Evolutionary conservation across 1,140 invertebrate species (phyloP).

Genomic region (Bombus sibiricus): DNA sequence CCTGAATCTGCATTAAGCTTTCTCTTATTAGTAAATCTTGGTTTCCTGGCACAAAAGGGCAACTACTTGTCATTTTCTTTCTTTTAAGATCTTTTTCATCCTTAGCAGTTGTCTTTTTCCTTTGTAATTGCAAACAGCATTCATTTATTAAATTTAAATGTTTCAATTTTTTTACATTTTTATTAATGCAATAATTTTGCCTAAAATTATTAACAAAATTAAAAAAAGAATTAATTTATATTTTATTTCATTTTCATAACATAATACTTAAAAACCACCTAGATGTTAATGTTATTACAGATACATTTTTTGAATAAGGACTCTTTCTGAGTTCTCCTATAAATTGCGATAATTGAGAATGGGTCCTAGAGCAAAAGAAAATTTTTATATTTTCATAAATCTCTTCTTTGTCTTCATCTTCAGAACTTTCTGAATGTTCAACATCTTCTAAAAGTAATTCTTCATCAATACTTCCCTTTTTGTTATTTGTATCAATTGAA

Average conservation of each 20-base stretch:
- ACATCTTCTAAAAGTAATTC: slow-evolving; percentile 69
- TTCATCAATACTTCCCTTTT: slow-evolving; percentile 78
- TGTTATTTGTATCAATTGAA: slow-evolving; percentile 45
- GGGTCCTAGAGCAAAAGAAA: slow-evolving; percentile 97
- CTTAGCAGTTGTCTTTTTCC: slow-evolving; percentile 84
- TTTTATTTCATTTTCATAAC: slow-evolving; percentile 31
- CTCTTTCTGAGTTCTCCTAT: slow-evolving; percentile 95
- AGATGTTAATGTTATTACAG: slow-evolving; percentile 95
- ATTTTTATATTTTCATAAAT: slow-evolving; percentile 86
- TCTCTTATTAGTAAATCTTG: slow-evolving; percentile 86
- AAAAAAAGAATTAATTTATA: not conserved
- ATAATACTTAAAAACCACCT: slow-evolving; percentile 69
- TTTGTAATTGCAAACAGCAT: slow-evolving; percentile 94
- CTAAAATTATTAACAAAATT: slow-evolving; percentile 78
- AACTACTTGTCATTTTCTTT: slow-evolving; percentile 84
- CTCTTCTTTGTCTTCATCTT: slow-evolving; percentile 81
- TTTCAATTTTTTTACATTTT: slow-evolving; percentile 89
- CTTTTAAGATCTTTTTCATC: slow-evolving; percentile 86
- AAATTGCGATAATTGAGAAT: slow-evolving; percentile 98
- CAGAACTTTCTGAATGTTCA: slow-evolving; percentile 81
- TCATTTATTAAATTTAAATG: slow-evolving; percentile 95
- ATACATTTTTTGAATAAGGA: slow-evolving; percentile 87
- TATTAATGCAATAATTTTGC: slow-evolving; percentile 96
- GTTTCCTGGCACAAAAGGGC: slow-evolving; percentile 87
- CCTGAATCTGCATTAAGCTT: slow-evolving; percentile 88